phyloP scores from a whole-genome alignment of 2,888 invertebrate species.

The Allacma fusca region DNA sequence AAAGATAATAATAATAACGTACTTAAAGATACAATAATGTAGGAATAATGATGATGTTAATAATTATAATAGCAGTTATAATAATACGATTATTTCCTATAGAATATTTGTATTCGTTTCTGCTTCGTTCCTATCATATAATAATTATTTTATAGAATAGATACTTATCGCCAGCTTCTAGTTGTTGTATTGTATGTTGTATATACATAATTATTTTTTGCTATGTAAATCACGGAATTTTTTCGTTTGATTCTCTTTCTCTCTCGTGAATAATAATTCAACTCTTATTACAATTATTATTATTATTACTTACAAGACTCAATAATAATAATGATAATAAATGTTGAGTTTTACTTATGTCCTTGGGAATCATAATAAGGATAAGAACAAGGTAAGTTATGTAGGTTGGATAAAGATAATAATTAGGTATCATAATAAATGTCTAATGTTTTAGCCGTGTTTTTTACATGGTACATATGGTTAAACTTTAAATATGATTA shows the following conservation, averaged over 20 bases:
- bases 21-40: not conserved
- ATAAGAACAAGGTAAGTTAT: not conserved
- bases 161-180: constrained; percentile 16
- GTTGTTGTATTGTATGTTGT: not conserved
- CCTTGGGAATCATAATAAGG: not conserved
- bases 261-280: not conserved
- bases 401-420: not conserved
- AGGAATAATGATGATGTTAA: not conserved
- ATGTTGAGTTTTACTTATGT: not conserved
- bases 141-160: constrained; percentile 2
- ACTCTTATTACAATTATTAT: constrained; percentile 3
- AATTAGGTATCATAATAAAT: constrained; percentile 7
- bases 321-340: constrained; percentile 6
- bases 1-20: constrained; percentile 11
- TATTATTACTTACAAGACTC: not conserved
- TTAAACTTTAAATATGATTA: constrained; percentile 33
- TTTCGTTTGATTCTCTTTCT: constrained; percentile 16
- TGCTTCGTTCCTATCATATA: not conserved
- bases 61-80: not conserved
- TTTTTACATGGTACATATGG: constrained; percentile 30
- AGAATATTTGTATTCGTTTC: constrained; percentile 8
- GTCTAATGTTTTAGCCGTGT: constrained; percentile 1
- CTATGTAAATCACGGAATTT: constrained; percentile 16
- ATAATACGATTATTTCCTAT: constrained; percentile 9
- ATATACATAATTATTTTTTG: constrained; percentile 6